A percentile compares a stretch with the other conserved stretches of the same genome.
These are phyloP conservation scores for Boloria euphrosyne DNA, from an alignment of 2,888 invertebrate genomes.

Conservation along the genomic window DNA sequence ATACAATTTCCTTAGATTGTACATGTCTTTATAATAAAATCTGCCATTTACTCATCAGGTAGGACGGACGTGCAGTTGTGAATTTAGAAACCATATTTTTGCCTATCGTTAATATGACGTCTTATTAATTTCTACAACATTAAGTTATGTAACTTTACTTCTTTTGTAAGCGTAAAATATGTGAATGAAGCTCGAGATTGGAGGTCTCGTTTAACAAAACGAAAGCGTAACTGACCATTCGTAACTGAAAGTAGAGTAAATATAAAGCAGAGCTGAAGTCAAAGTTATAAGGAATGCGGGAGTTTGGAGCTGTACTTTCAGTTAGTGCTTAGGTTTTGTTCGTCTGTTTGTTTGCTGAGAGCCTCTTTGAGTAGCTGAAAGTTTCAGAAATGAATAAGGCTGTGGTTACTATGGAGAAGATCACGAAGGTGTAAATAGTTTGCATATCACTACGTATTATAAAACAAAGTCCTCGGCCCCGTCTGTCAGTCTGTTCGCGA, in stretches of 20 bases:
- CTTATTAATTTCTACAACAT: no score
- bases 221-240: constrained; percentile 15
- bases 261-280: constrained; percentile 8
- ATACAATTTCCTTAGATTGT: no score
- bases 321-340: constrained; percentile 22
- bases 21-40: no score
- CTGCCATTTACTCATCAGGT: no score
- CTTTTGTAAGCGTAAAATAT: background rate
- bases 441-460: no score
- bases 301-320: constrained; percentile 14
- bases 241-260: constrained; percentile 5
- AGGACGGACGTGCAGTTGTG: no score
- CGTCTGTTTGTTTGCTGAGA: constrained; percentile 20
- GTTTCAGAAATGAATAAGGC: constrained; percentile 17
- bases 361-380: constrained; percentile 17
- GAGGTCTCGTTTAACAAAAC: constrained; percentile 4
- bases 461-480: no score
- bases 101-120: no score
- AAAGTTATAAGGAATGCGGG: constrained; percentile 21
- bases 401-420: background rate
- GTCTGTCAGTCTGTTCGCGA: no score
- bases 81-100: no score
- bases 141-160: no score
- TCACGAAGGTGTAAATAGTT: background rate
- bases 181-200: constrained; percentile 2